Base-by-base conservation (phyloP, 2,888 invertebrate genomes). In the Baronia brevicornis region DNA sequence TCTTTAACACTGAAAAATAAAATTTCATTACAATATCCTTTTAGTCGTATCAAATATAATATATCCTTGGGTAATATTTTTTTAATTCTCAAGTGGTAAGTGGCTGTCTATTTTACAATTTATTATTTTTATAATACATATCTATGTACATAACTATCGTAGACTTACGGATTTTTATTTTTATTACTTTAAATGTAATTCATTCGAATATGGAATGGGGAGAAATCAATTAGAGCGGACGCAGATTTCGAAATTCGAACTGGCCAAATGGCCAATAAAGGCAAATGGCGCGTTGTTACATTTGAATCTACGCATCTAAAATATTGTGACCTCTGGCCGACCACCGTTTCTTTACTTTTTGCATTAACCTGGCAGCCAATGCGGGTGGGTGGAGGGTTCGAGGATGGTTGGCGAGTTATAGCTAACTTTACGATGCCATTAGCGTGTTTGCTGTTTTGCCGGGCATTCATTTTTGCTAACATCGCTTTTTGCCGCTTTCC, bases 261-360 rank as follows among this genome's bases (percentile, higher is more conserved):
- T 68, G 69, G 65, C 67, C 74, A 66, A 75, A 75, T 60, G 66
- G 69, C 65, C 70, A 72, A 77, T 75, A 74, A 74, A 78, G 48
- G 62, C 59, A 73, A 80, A 80, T 74, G 72, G 72, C 48, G 54
- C 69, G 64, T 61, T 54, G 54, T 54, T 63, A 67, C 60, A 65
- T 63, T 60, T 47, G 53, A 44, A 48, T 57, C 48, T 48, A 54
- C 44, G 41, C 48, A 55, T 51, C 73, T 57, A 60, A 36, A 39
- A 6, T 65, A 60, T 28, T 33, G 38, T 57, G 73, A 57, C 34
- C 66, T 36, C 41, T 40, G 32, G 25, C 23, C 33, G 39, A 33
- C 28, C 31, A 11, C 38, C 11, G 28, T 33, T 27, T 28, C 33
- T 32, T 14, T 30, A 35, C 18, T 22, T 18, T 26, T 6, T 9